Percentiles rank a stretch among this genome's conserved stretches.
Evolutionary conservation across 1,140 invertebrate genomes (phyloP).

Genomic region (Cydia splendana): DNA sequence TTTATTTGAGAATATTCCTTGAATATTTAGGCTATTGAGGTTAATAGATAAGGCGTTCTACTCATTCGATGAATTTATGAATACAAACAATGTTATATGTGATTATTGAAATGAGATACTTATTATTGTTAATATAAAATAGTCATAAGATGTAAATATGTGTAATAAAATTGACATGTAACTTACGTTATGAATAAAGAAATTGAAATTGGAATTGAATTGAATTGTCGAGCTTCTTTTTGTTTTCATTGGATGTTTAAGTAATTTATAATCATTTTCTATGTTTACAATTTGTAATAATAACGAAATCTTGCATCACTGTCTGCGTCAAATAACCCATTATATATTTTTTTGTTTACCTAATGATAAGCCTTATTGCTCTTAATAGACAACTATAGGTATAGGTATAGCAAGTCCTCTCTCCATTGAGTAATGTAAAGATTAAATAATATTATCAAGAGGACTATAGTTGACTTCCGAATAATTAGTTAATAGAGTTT

Average conservation of each 20-base stretch:
- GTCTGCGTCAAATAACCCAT: neutral
- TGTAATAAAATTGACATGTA: too few relatives aligned
- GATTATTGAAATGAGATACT: too few relatives aligned
- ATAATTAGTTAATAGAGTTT: neutral
- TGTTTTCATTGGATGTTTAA: neutral
- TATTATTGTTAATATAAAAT: too few relatives aligned
- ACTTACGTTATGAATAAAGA: too few relatives aligned
- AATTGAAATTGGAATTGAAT: too few relatives aligned
- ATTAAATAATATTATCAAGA: neutral
- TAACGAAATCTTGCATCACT: neutral
- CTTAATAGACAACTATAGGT: neutral
- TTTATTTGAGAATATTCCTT: too few relatives aligned
- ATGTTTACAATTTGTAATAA: conserved; percentile 7
- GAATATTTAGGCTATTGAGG: neutral
- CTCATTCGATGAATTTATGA: too few relatives aligned
- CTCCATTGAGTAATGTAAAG: neutral
- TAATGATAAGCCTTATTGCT: neutral
- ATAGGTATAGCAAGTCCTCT: neutral
- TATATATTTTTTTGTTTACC: neutral
- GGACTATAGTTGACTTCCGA: neutral
- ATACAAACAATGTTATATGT: too few relatives aligned
- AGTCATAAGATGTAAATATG: too few relatives aligned
- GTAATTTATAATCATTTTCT: neutral
- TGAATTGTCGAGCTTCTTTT: neutral
- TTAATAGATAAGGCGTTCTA: too few relatives aligned